phyloP scores from a whole-genome alignment of 2,797 vertebrate species.

The Sebastes cheni region DNA sequence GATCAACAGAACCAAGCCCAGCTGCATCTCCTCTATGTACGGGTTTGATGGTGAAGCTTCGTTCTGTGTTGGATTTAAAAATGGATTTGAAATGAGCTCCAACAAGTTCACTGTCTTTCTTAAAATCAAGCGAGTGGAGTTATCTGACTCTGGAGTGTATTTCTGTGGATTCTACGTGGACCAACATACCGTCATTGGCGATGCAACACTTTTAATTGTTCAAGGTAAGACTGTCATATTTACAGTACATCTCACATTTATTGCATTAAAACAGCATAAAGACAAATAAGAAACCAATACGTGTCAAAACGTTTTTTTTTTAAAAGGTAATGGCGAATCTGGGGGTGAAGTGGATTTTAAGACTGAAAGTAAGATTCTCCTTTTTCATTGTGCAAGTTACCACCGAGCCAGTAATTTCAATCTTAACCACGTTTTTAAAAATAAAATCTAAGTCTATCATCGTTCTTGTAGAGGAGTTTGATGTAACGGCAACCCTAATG shows the following conservation, averaged over 20 bases:
- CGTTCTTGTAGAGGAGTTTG: not conserved
- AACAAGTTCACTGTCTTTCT: slow-evolving; percentile 30
- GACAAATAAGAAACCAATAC: rapidly evolving
- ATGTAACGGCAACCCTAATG: not conserved
- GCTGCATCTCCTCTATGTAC: slow-evolving; percentile 1
- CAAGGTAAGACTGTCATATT: slow-evolving; percentile 17
- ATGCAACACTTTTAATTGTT: not conserved
- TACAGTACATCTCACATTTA: not conserved
- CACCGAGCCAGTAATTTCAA: too few relatives aligned
- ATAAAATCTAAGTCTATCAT: too few relatives aligned
- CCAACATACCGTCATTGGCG: rapidly evolving
- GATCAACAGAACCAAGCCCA: not conserved
- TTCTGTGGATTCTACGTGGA: slow-evolving; percentile 38
- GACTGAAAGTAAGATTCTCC: too few relatives aligned
- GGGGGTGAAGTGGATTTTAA: rapidly evolving
- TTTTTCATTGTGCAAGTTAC: too few relatives aligned
- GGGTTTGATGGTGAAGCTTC: rapidly evolving
- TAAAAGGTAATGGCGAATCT: too few relatives aligned
- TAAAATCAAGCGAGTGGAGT: not conserved
- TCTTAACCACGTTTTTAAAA: too few relatives aligned
- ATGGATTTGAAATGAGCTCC: not conserved
- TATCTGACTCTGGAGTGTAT: slow-evolving; percentile 50
- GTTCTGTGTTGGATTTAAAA: not conserved
- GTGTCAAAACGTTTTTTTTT: rapidly evolving
- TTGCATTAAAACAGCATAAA: not conserved